These are phyloP conservation scores for Colinus virginianus DNA, from an alignment of 2,113 vertebrate species.

Conservation along the genomic window DNA sequence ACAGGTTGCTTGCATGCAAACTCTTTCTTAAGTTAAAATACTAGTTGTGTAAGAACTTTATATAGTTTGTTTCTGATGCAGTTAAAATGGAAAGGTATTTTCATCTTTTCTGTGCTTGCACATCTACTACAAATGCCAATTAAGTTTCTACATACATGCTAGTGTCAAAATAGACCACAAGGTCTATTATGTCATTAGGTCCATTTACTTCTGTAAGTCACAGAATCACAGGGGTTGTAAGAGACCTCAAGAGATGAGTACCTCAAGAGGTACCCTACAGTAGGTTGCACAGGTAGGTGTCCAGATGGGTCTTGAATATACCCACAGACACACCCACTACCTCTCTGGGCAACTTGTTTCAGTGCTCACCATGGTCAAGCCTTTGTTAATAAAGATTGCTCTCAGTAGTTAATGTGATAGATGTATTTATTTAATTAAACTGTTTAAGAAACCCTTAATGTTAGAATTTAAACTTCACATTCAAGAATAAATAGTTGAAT, in stretches of 20 bases:
- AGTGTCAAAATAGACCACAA: neutral
- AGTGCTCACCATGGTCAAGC: neutral
- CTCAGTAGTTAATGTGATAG: neutral
- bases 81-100: neutral
- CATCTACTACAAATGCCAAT: neutral
- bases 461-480: neutral
- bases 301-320: no score
- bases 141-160: neutral
- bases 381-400: neutral
- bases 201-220: neutral
- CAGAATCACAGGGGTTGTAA: no score
- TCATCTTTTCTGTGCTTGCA: neutral
- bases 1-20: neutral
- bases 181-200: neutral
- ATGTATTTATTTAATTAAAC: neutral
- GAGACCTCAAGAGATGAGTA: no score
- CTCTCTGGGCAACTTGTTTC: no score
- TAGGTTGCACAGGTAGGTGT: no score
- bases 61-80: neutral
- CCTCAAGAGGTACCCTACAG: no score
- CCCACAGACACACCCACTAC: no score
- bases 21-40: neutral
- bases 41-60: neutral
- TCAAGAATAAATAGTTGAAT: neutral
- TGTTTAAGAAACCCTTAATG: neutral